A percentile compares a stretch with the other conserved stretches of the same genome.
Conservation (phyloP, 2,797 vertebrate genomes). For the Semotilus atromaculatus region DNA sequence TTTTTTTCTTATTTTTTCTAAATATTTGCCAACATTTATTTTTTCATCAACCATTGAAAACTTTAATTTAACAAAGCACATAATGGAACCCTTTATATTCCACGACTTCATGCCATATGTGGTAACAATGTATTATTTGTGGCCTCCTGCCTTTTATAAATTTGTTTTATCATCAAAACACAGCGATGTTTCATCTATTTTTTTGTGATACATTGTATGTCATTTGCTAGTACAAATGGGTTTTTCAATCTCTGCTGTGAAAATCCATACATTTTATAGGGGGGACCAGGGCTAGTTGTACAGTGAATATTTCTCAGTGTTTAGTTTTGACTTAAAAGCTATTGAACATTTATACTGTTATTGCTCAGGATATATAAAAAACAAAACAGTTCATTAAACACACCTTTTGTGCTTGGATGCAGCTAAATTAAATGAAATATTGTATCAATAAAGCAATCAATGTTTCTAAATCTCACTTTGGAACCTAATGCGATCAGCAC, state of each 20-base stretch:
- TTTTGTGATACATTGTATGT: neutral
- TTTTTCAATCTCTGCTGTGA: neutral
- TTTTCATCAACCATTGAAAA: neutral
- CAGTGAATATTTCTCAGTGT: neutral
- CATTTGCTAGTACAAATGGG: neutral
- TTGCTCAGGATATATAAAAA: neutral
- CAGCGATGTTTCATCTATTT: neutral
- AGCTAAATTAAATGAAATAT: neutral
- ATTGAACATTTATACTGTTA: neutral
- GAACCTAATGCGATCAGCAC: neutral
- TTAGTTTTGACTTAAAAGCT: neutral
- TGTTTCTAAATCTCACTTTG: neutral
- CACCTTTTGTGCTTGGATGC: neutral
- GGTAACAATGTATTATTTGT: neutral
- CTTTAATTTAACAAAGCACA: neutral
- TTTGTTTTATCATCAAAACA: neutral
- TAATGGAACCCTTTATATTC: neutral
- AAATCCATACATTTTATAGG: neutral
- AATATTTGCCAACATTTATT: neutral
- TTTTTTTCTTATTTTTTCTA: neutral
- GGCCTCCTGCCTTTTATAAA: neutral
- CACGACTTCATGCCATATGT: neutral
- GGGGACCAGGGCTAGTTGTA: neutral
- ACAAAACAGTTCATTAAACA: neutral
- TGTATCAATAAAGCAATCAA: neutral